Evolutionary conservation across 1,140 invertebrate species (phyloP), one percentile per base, ranked within the genome.

Genomic region (Aphelinus atriplicis): DNA sequence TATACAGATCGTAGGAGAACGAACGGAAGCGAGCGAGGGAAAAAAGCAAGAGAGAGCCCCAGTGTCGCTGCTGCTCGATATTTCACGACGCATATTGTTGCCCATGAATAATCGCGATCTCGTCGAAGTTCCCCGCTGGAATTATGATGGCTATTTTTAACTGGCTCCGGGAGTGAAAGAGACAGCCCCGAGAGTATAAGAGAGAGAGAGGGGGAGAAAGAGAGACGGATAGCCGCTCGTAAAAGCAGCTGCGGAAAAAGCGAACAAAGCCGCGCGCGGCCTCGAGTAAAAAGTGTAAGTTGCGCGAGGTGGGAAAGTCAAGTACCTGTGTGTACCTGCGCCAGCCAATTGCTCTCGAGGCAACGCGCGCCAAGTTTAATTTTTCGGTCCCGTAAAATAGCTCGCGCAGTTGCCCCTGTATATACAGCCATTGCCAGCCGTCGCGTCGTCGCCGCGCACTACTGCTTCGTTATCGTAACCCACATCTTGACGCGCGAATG

Each of bases 81-180:
- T 26, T 26, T 26, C 0, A 26, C 26, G 26, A 26, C 26, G 26
- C 26, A 26, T 26, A 26, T 26, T 26, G 26, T 26, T 26, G 26
- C 26, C 26, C 26, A 26, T 26, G 26, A 26, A 26, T 26, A 26
- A 26, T 26, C 26, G 26, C 26, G 26, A 26, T 26, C 26, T 26
- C 26, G 26, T 26, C 26, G 26, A 26, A 26, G 26, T 26, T 26
- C 26, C 26, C 26, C 26, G 26, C 26, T 26, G 64, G 46, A 66
- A 66, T 66, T 66, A 66, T 66, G 64, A 66, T 51, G 51, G 64
- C 64, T 66, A 66, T 45, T 66, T 51, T 55, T 66, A 66, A 56
- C 45, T 26, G 64, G 42, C 50, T 6, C 56, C 64, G 51, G 10
- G 64, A 66, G 10, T 56, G 63, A 65, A 66, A 53, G n/a, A 66